Conservation (phyloP, 2,888 invertebrate genomes). For the Sinelater perroti region DNA sequence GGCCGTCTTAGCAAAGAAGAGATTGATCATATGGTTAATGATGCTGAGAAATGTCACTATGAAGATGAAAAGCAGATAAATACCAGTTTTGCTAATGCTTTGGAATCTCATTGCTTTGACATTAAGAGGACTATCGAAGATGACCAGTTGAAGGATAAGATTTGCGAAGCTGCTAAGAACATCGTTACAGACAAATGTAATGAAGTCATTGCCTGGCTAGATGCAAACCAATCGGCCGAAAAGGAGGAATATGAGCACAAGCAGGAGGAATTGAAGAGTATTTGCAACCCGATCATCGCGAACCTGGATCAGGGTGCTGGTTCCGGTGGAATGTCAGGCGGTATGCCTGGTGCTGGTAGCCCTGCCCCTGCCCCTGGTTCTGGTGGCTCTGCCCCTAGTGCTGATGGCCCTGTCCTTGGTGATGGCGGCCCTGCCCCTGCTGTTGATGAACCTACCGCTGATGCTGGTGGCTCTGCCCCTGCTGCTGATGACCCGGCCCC, state of each 20-base stretch:
- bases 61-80: conserved; percentile 85
- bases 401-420: too few relatives aligned
- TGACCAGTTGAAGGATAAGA: conserved; percentile 92
- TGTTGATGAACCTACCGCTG: too few relatives aligned
- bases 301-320: conserved; percentile 90
- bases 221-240: conserved; percentile 86
- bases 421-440: too few relatives aligned
- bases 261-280: conserved; percentile 90
- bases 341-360: conserved; percentile 61
- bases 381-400: conserved; percentile 62
- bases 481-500: too few relatives aligned
- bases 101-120: conserved; percentile 92
- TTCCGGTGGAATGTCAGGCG: conserved; percentile 73
- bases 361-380: too few relatives aligned
- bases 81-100: conserved; percentile 81
- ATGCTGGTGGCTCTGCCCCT: too few relatives aligned
- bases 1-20: conserved; percentile 92
- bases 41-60: conserved; percentile 90
- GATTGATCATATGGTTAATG: conserved; percentile 92
- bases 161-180: conserved; percentile 82
- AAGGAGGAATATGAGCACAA: conserved; percentile 95
- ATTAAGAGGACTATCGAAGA: conserved; percentile 97
- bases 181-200: conserved; percentile 87
- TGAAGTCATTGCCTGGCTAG: conserved; percentile 87
- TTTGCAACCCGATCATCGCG: conserved; percentile 95